Base-by-base conservation (phyloP, 2,113 vertebrate genomes). In the Xenopus borealis region DNA sequence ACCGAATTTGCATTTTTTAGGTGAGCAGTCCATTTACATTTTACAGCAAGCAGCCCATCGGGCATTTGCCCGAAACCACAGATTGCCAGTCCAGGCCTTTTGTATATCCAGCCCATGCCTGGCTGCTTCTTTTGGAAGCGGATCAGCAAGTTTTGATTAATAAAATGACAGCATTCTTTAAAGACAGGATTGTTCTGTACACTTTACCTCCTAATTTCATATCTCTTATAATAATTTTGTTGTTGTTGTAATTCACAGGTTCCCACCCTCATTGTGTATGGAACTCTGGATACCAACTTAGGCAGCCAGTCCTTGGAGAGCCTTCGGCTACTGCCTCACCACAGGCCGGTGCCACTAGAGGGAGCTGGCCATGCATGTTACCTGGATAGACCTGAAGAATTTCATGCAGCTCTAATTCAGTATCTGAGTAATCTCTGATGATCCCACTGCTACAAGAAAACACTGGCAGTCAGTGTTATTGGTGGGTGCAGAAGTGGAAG, bases 341-440 rank as follows among this genome's bases (percentile, higher is more conserved):
- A 95, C 86, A 88, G 45, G 0, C 89, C 93, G 61, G 88, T 92
- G 0, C 86, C 92, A 82, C 71, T 98, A 55, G 82, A 80, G 0
- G 82, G 85, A 0, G 96, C 96, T 0, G 92, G 94, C 12, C 97
- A 99, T 0, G 95, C 95, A 75, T 97, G 96, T 86, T 98, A 98
- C 89, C 86, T 96, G 89, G 95, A 98, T 86, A 92, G 92, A 81
- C 93, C 95, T 0, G 79, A 84, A n/a, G 93, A 94, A 69, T 98
- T 99, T 83, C 97, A 99, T 80, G 85, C 79, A 27, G 92, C 83
- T 16, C 83, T 99, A 75, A 88, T 99, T 12, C 85, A 86, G 75
- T 99, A 98, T 81, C 93, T 98, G 44, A 84, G 62, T 79, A 93
- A 87, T 72, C 85, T 97, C 27, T 86, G 85, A 89, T 46, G 3